These are phyloP conservation scores for Phylloscopus whistleri DNA, from an alignment of 2,113 vertebrate genomes.

Conservation along the genomic window DNA sequence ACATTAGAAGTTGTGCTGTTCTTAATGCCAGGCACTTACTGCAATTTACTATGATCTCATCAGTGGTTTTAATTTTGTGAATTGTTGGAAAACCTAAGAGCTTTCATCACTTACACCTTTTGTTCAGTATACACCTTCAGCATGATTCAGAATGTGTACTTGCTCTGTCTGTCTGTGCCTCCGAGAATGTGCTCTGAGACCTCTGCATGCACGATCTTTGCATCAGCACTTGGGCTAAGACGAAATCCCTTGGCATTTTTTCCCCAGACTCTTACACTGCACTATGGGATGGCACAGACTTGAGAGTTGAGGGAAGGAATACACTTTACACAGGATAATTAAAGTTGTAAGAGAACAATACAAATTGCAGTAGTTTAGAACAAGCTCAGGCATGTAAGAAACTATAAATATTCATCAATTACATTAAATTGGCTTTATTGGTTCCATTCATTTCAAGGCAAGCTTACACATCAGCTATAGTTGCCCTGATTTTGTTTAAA, in stretches of 20 bases:
- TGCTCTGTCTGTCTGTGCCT: neutral
- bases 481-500: neutral
- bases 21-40: neutral
- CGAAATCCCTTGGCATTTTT: neutral
- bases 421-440: neutral
- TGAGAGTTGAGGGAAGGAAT: neutral
- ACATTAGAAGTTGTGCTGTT: fast-evolving
- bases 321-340: neutral
- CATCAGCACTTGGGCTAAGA: neutral
- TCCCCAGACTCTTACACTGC: neutral
- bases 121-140: neutral
- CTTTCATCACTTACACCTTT: neutral
- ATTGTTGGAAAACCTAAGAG: neutral
- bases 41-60: neutral
- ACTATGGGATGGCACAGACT: neutral
- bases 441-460: neutral
- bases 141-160: neutral
- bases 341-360: neutral
- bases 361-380: neutral
- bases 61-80: neutral
- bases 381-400: neutral
- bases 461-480: neutral
- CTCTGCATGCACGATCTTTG: neutral
- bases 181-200: neutral
- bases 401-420: neutral